Conservation (phyloP, 2,888 invertebrate species). For the Penaeus monodon region DNA sequence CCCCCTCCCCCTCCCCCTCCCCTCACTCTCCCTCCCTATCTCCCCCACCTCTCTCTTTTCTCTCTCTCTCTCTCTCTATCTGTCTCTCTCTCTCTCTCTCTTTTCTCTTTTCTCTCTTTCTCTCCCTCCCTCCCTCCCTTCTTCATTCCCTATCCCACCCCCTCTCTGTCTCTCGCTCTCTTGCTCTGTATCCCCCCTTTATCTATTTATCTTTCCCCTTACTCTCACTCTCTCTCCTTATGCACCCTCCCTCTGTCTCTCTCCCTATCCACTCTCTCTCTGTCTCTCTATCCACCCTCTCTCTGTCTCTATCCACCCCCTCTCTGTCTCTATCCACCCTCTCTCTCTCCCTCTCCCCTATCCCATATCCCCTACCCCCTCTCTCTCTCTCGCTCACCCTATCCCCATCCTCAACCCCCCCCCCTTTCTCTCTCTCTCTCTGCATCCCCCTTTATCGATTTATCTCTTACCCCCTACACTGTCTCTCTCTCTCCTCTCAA, state of each 20-base stretch:
- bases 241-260: neutral
- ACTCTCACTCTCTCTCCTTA: neutral
- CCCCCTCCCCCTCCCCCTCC: neutral
- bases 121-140: too few species aligned
- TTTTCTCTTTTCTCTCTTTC: neutral
- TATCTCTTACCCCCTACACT: neutral
- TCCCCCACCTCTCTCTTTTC: neutral
- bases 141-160: too few species aligned
- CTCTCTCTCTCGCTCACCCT: neutral
- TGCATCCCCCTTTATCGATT: neutral
- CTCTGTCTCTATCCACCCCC: conserved; percentile 7
- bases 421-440: neutral
- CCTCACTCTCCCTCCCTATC: neutral
- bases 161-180: too few species aligned
- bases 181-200: neutral
- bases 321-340: conserved; percentile 11
- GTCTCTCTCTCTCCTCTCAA: too few species aligned
- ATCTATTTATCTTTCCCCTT: neutral
- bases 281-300: neutral
- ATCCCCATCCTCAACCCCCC: neutral
- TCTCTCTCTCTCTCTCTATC: neutral
- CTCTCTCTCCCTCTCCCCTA: neutral
- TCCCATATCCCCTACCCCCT: neutral
- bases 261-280: neutral
- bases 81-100: conserved; percentile 1